Conservation (phyloP, 2,113 vertebrate species). For the Sylvilagus bachmani region DNA sequence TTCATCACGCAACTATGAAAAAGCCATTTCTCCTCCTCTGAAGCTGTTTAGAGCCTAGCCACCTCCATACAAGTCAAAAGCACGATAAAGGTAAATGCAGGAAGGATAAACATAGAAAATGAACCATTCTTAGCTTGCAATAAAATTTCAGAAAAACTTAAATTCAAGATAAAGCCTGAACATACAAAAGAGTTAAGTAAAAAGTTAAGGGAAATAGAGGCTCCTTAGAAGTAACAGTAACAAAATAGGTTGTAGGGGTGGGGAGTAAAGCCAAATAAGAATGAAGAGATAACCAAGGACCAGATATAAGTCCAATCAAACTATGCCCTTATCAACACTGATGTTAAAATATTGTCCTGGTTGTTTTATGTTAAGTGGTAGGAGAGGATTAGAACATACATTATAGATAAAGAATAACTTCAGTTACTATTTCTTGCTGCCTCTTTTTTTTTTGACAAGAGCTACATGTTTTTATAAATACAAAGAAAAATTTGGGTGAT, state of each 20-base stretch:
- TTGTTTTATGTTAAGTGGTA: neutral
- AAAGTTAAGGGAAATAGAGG: neutral
- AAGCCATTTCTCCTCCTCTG: neutral
- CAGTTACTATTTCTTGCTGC: neutral
- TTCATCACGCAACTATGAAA: neutral
- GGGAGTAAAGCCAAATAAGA: neutral
- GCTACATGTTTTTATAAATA: neutral
- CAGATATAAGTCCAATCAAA: neutral
- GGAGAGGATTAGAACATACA: neutral
- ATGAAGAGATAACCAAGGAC: neutral
- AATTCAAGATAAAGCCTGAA: conserved; percentile 44
- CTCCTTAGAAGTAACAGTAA: neutral
- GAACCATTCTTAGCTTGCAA: neutral
- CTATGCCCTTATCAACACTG: neutral
- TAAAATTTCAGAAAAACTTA: neutral
- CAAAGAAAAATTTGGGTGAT: no score
- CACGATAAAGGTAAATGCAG: neutral
- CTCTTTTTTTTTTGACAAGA: neutral
- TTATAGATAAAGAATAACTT: neutral
- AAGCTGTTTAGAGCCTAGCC: neutral
- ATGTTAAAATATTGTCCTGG: neutral
- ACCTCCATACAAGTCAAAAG: neutral
- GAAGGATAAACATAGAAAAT: conserved; percentile 39
- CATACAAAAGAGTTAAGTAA: neutral
- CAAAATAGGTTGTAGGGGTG: neutral